Percentiles rank a stretch among this genome's conserved stretches.
Evolutionary conservation across 2,113 vertebrate genomes (phyloP).

Genomic region (Paramisgurnus dabryanus): DNA sequence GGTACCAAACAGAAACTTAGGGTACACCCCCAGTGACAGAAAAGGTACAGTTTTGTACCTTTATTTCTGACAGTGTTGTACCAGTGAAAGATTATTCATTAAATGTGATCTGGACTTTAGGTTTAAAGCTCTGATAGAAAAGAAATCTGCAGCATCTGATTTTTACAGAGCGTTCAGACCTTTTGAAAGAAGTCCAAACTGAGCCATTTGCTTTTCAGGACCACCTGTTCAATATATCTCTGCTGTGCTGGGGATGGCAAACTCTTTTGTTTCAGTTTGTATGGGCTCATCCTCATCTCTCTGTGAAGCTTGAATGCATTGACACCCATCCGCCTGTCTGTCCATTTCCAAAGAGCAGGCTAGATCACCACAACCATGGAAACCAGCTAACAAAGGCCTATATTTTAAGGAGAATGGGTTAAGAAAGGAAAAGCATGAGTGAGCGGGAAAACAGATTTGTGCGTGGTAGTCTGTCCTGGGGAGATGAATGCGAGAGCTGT

Average conservation of each 20-base stretch:
- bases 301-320: constrained; percentile 14
- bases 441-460: neutral
- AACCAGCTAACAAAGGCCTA: constrained; percentile 59
- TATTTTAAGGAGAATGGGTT: constrained; percentile 16
- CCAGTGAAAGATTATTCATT: neutral
- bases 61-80: no score
- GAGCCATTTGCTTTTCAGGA: neutral
- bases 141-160: neutral
- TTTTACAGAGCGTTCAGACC: neutral
- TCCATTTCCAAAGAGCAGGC: neutral
- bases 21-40: no score
- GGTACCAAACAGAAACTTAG: no score
- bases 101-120: neutral
- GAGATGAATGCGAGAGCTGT: constrained; percentile 29
- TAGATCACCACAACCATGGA: constrained; percentile 56
- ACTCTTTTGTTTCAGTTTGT: constrained; percentile 13
- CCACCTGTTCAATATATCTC: constrained; percentile 27
- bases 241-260: constrained; percentile 9
- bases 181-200: constrained; percentile 4
- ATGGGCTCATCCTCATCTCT: neutral
- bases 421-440: constrained; percentile 51
- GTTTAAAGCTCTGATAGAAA: neutral
- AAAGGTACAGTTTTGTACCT: no score
- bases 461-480: neutral
- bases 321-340: neutral